Base-by-base conservation (phyloP, 2,888 invertebrate genomes). In the Lingula anatina region DNA sequence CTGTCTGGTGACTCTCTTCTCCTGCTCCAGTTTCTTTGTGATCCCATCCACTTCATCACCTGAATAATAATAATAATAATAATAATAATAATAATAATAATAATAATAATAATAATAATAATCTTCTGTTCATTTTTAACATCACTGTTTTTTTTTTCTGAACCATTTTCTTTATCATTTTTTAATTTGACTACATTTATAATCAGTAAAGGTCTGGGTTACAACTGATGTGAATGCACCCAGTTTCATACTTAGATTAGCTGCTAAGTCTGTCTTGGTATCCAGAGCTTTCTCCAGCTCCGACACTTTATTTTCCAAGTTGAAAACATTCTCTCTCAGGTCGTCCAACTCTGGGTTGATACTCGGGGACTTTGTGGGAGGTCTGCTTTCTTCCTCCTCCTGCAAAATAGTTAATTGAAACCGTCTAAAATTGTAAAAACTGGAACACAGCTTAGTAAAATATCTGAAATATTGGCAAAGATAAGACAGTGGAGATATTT, bases 261-360 rank as follows among this genome's bases (percentile, higher is more conserved):
- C 42, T 9, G 59, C 61, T 51, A 67, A 62, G n/a, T 67, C 64
- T 15, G 67, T 65, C 46, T 64, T 65, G 21, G 49, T 53, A 24
- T 60, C 60, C 1, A 68, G 46, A 1, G 56, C 56, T 40, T 70
- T 65, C 46, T 68, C 61, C 28, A 68, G 54, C 4, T 60, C 46
- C 12, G 51, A 46, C 2, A 66, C 54, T 41, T 63, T 65, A 49
- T 63, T 62, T 26, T 62, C 61, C 21, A 64, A 44, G 2, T 54
- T 54, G 24, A 62, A 56, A 2, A 65, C 49, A 48, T 68, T 63
- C 12, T 64, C 62, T 23, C 55, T 53, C 41, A 70, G 50, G n/a
- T 57, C 62, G 42, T 70, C 70, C n/a, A 66, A 54, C 47, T 70
- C 68, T 31, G 62, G 59, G 46, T 59, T 61, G 5, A 60, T 42